Evolutionary conservation across 1,140 invertebrate genomes (phyloP), one percentile per base, ranked within the genome.

Genomic region (Oreohelix idahoensis): DNA sequence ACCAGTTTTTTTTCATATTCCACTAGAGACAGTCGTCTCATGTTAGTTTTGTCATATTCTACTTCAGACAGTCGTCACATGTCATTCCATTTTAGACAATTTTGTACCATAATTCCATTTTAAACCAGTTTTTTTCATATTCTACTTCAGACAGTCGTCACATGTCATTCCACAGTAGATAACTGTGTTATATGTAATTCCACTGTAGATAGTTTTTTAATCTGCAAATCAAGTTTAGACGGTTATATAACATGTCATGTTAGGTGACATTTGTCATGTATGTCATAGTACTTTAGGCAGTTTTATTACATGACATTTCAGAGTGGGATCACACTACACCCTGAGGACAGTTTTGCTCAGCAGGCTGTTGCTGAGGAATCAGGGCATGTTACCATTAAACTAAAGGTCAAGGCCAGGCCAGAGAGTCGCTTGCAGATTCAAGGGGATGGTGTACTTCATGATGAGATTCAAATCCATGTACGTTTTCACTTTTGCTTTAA

Each of bases 381-480:
- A 70, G 93, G 93, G 78, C 90, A 91, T 66, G 91, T 93, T 11
- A 92, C 91, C 5, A 85, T 94, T 2, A 90, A 86, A 75, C 85
- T 94, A 13, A 86, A 89, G 53, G 93, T 92, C 8, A 88, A 74
- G 38, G 87, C 89, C 42, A 80, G 79, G 32, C 79, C 69, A 73
- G 87, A 83, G 45, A 81, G 79, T 70, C 84, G 81, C 35, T 39
- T 79, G 35, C 91, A 91, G 84, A 81, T 92, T 42, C 51, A 81
- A 20, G 84, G 84, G 58, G 76, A 89, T 58, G 42, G 73, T 29
- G 63, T 87, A 39, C 86, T 93, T 23, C 86, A 83, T 5, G 92
- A 93, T 89, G 93, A 93, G 85, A 85, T 93, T 20, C 93, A 93
- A 78, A 93, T 94, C 77, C 89, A 93, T 89, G 93, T 93, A 86